These are phyloP conservation scores for Apodemus sylvaticus DNA, from an alignment of 2,113 vertebrate species.

Conservation along the genomic window DNA sequence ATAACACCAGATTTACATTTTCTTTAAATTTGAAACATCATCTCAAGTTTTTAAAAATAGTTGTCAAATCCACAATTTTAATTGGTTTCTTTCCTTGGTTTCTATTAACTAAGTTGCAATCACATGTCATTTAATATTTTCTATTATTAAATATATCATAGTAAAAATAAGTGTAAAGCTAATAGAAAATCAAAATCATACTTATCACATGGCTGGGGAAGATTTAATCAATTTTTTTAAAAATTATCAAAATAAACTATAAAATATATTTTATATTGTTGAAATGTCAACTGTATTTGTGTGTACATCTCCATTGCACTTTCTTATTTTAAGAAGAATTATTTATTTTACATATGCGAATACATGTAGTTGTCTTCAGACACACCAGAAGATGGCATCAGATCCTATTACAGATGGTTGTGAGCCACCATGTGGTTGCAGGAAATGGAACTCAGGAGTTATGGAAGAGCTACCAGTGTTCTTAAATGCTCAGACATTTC, in stretches of 20 bases:
- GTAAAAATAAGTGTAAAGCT: background rate
- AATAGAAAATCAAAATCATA: background rate
- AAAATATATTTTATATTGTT: background rate
- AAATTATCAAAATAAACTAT: background rate
- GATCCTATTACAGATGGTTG: too few species aligned
- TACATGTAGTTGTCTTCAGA: too few species aligned
- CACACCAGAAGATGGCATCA: too few species aligned
- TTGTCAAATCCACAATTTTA: background rate
- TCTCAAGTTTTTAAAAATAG: background rate
- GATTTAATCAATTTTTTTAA: background rate
- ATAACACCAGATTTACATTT: background rate
- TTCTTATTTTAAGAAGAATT: too few species aligned
- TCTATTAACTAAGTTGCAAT: background rate
- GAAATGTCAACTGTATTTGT: background rate
- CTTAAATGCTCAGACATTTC: too few species aligned
- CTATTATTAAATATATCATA: background rate
- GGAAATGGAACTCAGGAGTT: too few species aligned
- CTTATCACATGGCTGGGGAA: background rate
- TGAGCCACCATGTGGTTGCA: too few species aligned
- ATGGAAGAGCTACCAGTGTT: too few species aligned
- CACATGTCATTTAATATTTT: background rate
- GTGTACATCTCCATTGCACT: too few species aligned
- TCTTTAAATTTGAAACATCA: background rate
- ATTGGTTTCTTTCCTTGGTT: background rate
- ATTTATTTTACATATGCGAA: too few species aligned